A percentile compares a stretch with the other conserved stretches of the same genome.
These are phyloP conservation scores for Hydropotes inermis DNA, from an alignment of 2,113 vertebrate species.

Conservation along the genomic window DNA sequence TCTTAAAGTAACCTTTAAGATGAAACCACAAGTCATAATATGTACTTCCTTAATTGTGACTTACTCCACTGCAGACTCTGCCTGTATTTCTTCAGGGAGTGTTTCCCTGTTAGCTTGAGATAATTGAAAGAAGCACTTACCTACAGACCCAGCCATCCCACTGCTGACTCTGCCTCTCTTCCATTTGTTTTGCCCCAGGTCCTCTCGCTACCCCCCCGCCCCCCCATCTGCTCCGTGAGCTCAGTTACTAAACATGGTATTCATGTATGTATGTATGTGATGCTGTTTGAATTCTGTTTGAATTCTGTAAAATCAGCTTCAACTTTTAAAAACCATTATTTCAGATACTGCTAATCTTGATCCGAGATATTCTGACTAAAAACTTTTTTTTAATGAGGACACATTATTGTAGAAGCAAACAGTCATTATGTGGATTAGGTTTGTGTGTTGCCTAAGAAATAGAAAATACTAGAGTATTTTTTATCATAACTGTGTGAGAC, in stretches of 20 bases:
- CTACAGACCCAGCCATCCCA: background rate
- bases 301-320: background rate
- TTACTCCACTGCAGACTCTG: background rate
- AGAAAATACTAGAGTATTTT: background rate
- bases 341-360: background rate
- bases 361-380: constrained; percentile 15
- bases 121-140: background rate
- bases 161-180: background rate
- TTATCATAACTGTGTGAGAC: background rate
- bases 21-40: background rate
- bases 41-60: background rate
- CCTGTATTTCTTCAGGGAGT: background rate
- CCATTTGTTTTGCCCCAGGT: background rate
- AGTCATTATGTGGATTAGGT: background rate
- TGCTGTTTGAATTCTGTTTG: background rate
- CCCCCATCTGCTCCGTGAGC: background rate
- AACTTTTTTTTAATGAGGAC: background rate
- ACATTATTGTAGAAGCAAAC: background rate
- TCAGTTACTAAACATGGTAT: background rate
- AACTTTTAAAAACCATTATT: background rate
- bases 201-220: background rate
- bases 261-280: background rate
- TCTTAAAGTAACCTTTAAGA: background rate
- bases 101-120: background rate
- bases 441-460: background rate